A percentile compares a stretch with the other conserved stretches of the same genome.
These are phyloP conservation scores for Wasmannia auropunctata DNA, from an alignment of 1,140 invertebrate genomes.

Conservation along the genomic window DNA sequence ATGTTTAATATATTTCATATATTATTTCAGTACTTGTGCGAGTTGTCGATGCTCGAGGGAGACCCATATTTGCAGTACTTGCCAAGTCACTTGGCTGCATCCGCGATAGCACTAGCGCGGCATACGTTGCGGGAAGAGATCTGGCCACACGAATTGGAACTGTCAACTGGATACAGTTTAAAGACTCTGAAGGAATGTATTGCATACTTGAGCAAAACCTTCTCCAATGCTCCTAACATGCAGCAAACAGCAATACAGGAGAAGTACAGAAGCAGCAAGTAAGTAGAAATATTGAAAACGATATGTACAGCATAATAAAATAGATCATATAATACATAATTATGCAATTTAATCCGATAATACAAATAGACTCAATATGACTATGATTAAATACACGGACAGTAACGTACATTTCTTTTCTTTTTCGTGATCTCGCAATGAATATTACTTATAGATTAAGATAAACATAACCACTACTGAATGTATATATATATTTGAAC, in stretches of 20 bases:
- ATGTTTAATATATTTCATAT: conserved; percentile 36
- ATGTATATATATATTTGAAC: too few relatives aligned
- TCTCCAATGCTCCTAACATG: conserved; percentile 87
- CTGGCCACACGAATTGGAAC: conserved; percentile 89
- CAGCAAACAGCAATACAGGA: conserved; percentile 93
- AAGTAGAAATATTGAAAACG: conserved; percentile 60
- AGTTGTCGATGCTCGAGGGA: conserved; percentile 94
- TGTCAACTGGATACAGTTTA: conserved; percentile 89
- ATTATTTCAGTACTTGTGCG: conserved; percentile 91
- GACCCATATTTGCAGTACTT: conserved; percentile 93
- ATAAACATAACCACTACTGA: too few relatives aligned
- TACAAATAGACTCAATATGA: too few relatives aligned
- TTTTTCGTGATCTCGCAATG: neutral
- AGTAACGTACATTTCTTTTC: conserved; percentile 11
- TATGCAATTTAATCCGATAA: conserved; percentile 12
- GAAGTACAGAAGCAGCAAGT: conserved; percentile 93
- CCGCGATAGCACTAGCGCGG: conserved; percentile 92
- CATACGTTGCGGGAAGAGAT: conserved; percentile 88
- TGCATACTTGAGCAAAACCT: conserved; percentile 89
- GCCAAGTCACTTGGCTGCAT: conserved; percentile 94
- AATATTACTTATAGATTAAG: neutral
- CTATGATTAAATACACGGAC: neutral
- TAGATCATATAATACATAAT: neutral
- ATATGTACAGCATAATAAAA: neutral
- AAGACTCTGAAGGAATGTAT: conserved; percentile 90